Evolutionary conservation across 2,797 vertebrate species (phyloP), one percentile per base, ranked within the genome.

Genomic region (Tragelaphus oryx): DNA sequence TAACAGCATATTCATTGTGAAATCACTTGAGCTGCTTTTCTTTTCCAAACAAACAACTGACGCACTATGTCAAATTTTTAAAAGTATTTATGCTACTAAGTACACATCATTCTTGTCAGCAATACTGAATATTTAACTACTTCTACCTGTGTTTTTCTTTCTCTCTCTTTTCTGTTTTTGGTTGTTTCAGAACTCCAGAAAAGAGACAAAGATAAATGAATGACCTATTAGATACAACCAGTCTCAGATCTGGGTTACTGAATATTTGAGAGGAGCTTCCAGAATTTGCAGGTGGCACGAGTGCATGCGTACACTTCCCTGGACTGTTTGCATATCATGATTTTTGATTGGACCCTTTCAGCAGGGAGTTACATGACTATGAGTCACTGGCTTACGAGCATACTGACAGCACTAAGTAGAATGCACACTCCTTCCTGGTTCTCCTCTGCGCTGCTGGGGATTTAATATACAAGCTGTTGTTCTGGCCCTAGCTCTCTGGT

Each of bases 241-340:
- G 89, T 97, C 94, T 93, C 96, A 97, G 96, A 97, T 96, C 96
- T 96, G 87, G 97, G 59, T 97, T 93, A 95, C 96, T 96, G 84
- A 52, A 60, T 96, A 95, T 96, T 96, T 97, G 68, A 95, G 97
- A 95, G 68, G 95, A 95, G 91, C 95, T 96, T 98, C 95, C 95
- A 97, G 97, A 97, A 96, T 95, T 96, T 97, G 95, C 97, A 98
- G 96, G 96, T 97, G 97, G 96, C 97, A 93, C 92, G 24, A 92
- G 91, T 84, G 96, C 92, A 87, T 83, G 95, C 96, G 82, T 97
- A 93, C 95, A 93, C 87, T 94, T 96, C 95, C 89, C 96, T 54
- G 94, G 97, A 91, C 95, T 95, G 87, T 97, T 96, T 78, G 89
- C 96, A 96, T 93, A 97, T 96, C 95, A 48, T 96, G 87, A 95